Conservation (phyloP, 2,888 invertebrate genomes). For the Oligia latruncula region DNA sequence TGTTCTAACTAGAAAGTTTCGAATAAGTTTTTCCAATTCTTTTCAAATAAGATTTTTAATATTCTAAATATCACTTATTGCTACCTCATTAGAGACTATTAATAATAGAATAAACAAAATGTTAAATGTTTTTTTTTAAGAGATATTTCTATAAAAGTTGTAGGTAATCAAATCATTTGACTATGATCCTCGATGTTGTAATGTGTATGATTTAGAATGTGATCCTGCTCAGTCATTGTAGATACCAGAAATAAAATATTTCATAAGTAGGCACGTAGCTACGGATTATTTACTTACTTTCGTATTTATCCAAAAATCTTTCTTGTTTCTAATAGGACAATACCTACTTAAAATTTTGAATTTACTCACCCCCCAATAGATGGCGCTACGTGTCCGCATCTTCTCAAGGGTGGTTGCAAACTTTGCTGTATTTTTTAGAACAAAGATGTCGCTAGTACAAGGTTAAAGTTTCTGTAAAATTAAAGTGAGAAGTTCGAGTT, state of each 20-base stretch:
- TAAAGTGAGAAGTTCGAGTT: background rate
- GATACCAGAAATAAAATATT: background rate
- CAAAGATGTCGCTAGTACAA: constrained; percentile 70
- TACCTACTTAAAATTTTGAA: background rate
- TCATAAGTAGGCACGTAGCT: too few relatives aligned
- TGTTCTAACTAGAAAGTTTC: constrained; percentile 50
- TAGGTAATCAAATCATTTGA: background rate
- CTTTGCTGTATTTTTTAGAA: background rate
- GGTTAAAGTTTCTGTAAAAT: background rate
- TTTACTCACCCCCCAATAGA: constrained; percentile 70
- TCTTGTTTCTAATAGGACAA: background rate
- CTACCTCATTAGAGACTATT: fast-evolving
- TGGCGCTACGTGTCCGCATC: constrained; percentile 67
- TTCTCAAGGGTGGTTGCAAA: background rate
- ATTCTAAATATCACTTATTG: background rate
- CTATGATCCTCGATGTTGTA: background rate
- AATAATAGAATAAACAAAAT: background rate
- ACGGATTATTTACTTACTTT: background rate
- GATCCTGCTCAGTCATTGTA: background rate
- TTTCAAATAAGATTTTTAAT: background rate
- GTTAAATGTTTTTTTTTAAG: too few relatives aligned
- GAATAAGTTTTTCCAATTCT: background rate
- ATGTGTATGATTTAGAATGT: background rate
- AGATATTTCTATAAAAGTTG: too few relatives aligned
- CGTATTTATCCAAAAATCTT: background rate